Base-by-base conservation (phyloP, 2,797 vertebrate genomes). In the Sus cebifrons region DNA sequence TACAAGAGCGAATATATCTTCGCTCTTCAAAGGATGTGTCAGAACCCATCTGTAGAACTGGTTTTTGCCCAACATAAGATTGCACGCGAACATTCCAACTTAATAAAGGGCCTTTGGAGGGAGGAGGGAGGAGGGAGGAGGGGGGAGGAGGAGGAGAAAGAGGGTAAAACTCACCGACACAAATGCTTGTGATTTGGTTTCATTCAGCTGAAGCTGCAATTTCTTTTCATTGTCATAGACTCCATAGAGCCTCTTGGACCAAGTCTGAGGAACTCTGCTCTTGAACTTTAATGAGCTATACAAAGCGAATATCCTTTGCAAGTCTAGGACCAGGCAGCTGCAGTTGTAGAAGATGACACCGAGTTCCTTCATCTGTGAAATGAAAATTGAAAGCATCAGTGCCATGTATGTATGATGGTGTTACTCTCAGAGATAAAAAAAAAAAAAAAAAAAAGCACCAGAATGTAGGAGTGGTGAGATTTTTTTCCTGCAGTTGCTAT, bases 271-370 rank as follows among this genome's bases (percentile, higher is more conserved):
- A 52, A 99, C 98, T 98, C 98, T 98, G 93, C 95, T 99, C 97
- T 99, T 99, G 98, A 98, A 99, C 97, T 98, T 98, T 94, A 99
- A 95, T n/a, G 99, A 99, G 73, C 98, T 99, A 4, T 99, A 99
- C 56, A 99, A 96, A 93, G 99, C 98, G 75, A 99, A 99, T 98
- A 99, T 99, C 97, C 98, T 99, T 98, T 99, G 99, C 93, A 99
- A 99, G 97, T 99, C 99, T 98, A 99, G 97, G 97, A 99, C 99
- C 96, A 99, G 98, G 98, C 99, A 99, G 98, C 99, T 99, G 98
- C 99, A 99, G 98, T 99, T 98, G 98, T 99, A 99, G 73, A 99
- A 98, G 7, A 99, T 97, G 98, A 99, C 95, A 0, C 99, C 99
- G 71, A 99, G 99, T 97, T 99, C 99, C 98, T 99, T 99, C 98